Base-by-base conservation (phyloP, 2,888 invertebrate species). In the Altica lythri region DNA sequence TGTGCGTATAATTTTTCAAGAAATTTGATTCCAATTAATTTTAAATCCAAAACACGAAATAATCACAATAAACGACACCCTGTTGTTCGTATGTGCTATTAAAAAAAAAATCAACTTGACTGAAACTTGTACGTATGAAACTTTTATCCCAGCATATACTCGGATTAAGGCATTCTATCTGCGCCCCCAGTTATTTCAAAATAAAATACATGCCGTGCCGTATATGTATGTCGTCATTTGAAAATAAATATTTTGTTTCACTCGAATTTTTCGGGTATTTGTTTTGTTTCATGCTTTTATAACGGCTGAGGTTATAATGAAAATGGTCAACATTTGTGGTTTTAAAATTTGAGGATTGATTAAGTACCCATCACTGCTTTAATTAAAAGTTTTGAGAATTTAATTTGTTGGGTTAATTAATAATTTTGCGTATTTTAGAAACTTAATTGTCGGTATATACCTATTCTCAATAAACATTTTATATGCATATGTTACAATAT, bases 181-280 rank as follows among this genome's bases (percentile, higher is more conserved):
- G 22, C 29, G 16, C 32, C 48, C 32, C 17, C 30, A 12, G 29
- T 29, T 13, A 60, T 61, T 60, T 55, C 55, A 40, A 56, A 63
- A 64, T 63, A 64, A 65, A 65, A 61, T 60, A 60, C 60, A 64
- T 45, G 54, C 59, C 60, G 61, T 55, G 59, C 59, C 62, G 42
- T 61, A 52, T 47, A 57, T 57, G 56, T 54, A 13, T 51, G 61
- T 57, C 56, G 40, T 29, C 61, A 57, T 64, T 64, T 62, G 63
- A 53, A 61, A 62, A 58, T 55, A 65, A 64, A 65, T 62, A 64
- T 64, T 64, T 57, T 63, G 60, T 63, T 55, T 49, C 49, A 48
- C 53, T 47, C 45, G 52, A 57, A 57, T 57, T 37, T 48, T 27
- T 44, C 18, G 48, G 8, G 22, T 35, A 25, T 46, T 42, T 38